Conservation (phyloP, 2,888 invertebrate species). For the Anoplius nigerrimus region DNA sequence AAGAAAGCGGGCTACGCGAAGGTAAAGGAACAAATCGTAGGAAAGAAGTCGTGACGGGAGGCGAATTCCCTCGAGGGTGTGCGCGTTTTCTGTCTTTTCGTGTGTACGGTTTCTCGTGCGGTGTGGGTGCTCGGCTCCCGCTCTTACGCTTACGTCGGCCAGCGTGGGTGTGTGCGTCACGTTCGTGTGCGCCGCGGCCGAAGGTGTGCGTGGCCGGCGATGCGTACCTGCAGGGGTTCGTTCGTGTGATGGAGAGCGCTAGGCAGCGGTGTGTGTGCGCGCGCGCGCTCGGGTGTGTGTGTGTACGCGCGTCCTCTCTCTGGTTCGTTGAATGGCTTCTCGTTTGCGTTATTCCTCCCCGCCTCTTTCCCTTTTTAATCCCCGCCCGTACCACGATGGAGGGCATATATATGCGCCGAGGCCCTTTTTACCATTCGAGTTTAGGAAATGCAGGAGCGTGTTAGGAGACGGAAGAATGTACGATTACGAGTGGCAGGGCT, state of each 20-base stretch:
- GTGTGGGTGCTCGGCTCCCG: too few relatives aligned
- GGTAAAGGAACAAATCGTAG: conserved; percentile 32
- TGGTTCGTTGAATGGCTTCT: conserved; percentile 25
- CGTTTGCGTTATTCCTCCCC: conserved; percentile 12
- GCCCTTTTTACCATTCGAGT: conserved; percentile 5
- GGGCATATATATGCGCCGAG: neutral
- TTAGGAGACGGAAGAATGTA: too few relatives aligned
- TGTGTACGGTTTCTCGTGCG: too few relatives aligned
- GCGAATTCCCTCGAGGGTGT: conserved; percentile 15
- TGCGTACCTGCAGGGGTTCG: too few relatives aligned
- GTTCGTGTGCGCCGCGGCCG: neutral
- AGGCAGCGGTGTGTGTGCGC: too few relatives aligned
- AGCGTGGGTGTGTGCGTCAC: neutral
- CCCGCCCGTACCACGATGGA: neutral
- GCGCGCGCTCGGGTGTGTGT: too few relatives aligned
- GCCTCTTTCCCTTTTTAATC: conserved; percentile 13
- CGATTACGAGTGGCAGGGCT: too few relatives aligned
- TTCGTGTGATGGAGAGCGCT: too few relatives aligned
- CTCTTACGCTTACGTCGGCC: too few relatives aligned
- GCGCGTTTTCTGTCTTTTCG: neutral
- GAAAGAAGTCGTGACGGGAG: conserved; percentile 27
- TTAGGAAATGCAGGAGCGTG: neutral
- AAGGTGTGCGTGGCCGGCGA: too few relatives aligned
- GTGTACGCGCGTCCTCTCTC: conserved; percentile 17
- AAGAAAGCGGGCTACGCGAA: conserved; percentile 6